Percentiles rank a stretch among this genome's conserved stretches.
Evolutionary conservation across 2,797 vertebrate genomes (phyloP).

Genomic region (Cossypha polioptera): DNA sequence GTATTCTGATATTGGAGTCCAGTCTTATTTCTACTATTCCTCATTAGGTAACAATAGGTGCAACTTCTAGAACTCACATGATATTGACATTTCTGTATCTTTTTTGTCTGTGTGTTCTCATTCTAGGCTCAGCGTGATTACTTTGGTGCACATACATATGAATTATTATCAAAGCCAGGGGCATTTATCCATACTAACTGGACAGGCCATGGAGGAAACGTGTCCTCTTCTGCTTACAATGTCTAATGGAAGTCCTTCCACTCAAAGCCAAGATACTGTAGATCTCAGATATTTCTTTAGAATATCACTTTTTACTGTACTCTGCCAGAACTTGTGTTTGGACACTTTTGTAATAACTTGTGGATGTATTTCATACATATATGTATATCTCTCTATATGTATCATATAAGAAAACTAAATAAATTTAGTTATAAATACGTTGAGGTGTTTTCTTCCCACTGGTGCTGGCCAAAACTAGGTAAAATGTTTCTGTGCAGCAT

Average conservation of each 20-base stretch:
- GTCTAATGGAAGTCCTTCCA: conserved; percentile 70
- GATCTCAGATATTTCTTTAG: background rate
- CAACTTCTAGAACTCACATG: background rate
- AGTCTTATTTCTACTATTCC: background rate
- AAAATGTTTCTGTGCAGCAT: background rate
- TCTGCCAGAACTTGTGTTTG: conserved; percentile 25
- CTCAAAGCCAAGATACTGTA: background rate
- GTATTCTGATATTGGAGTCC: background rate
- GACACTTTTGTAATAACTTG: conserved; percentile 56
- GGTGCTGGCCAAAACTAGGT: background rate
- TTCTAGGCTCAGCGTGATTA: conserved; percentile 94
- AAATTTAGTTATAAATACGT: conserved; percentile 32
- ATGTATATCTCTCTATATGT: background rate
- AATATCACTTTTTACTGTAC: background rate
- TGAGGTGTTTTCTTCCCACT: background rate
- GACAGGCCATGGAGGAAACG: conserved; percentile 91
- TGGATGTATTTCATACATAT: conserved; percentile 20
- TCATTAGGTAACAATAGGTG: background rate
- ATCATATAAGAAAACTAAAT: conserved; percentile 9
- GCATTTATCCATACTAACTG: conserved; percentile 93
- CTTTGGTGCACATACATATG: conserved; percentile 96
- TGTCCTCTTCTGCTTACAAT: conserved; percentile 94
- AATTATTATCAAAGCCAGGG: conserved; percentile 87
- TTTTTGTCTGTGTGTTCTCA: background rate
- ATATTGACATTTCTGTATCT: background rate